phyloP scores from a whole-genome alignment of 2,113 vertebrate genomes.

The Cebus imitator region DNA sequence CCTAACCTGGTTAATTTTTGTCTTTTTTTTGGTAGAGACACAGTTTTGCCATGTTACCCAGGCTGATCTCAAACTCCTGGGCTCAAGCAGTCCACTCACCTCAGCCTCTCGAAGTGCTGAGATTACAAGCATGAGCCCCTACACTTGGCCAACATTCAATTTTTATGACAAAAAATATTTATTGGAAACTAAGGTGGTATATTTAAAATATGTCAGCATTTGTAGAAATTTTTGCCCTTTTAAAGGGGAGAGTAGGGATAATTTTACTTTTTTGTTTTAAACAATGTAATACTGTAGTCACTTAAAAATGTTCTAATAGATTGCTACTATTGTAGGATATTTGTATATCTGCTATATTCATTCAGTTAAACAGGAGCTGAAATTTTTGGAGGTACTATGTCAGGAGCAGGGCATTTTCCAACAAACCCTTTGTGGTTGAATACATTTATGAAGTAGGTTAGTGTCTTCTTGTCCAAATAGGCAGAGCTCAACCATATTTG shows the following conservation, averaged over 20 bases:
- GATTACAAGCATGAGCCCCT: no score
- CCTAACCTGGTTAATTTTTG: no score
- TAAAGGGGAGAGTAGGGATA: not conserved
- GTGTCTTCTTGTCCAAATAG: not conserved
- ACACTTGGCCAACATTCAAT: not conserved
- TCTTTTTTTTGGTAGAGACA: no score
- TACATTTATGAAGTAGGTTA: constrained; percentile 1
- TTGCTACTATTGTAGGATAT: not conserved
- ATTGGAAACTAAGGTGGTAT: not conserved
- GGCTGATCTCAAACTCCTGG: no score
- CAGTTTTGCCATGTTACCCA: no score
- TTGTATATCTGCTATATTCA: not conserved
- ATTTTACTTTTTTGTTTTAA: constrained; percentile 33
- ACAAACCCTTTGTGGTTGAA: not conserved
- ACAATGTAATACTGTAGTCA: not conserved
- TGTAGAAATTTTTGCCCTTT: not conserved
- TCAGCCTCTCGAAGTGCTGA: no score
- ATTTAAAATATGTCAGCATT: not conserved
- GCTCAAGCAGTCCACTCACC: no score
- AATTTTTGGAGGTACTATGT: not conserved
- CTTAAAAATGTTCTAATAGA: not conserved
- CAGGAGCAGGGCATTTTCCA: not conserved
- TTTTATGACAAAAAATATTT: not conserved
- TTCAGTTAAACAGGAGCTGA: not conserved
- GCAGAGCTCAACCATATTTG: not conserved